Percentiles rank a stretch among this genome's conserved stretches.
These are phyloP conservation scores for Tenualosa thibaudeaui DNA, from an alignment of 2,797 vertebrate genomes.

Conservation along the genomic window DNA sequence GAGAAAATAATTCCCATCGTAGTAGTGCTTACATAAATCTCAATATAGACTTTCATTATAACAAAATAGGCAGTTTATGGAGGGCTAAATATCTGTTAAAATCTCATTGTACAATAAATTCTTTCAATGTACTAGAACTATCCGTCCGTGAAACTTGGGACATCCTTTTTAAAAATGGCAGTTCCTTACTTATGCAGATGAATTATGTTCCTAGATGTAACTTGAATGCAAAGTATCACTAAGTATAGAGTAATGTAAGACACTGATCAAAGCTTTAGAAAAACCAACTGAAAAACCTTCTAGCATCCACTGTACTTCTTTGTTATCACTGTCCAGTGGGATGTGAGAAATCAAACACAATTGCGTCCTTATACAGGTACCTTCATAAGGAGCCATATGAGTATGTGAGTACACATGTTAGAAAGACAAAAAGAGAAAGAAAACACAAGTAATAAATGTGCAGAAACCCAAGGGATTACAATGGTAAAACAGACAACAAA, in stretches of 20 bases:
- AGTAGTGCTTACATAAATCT: slow-evolving; percentile 92
- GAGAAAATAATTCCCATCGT: slow-evolving; percentile 92
- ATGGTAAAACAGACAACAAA: slow-evolving; percentile 40
- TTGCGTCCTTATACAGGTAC: slow-evolving; percentile 38
- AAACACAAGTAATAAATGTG: slow-evolving; percentile 37
- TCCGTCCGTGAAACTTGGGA: slow-evolving; percentile 66
- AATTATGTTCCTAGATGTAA: slow-evolving; percentile 64
- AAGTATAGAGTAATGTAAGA: slow-evolving; percentile 69
- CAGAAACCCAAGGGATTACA: slow-evolving; percentile 35
- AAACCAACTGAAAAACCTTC: slow-evolving; percentile 52
- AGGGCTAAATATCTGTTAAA: slow-evolving; percentile 94
- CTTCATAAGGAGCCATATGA: slow-evolving; percentile 41
- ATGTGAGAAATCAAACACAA: slow-evolving; percentile 46
- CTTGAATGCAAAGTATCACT: slow-evolving; percentile 57
- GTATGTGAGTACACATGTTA: slow-evolving; percentile 42
- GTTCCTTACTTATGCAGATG: slow-evolving; percentile 63
- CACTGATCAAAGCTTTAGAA: slow-evolving; percentile 68
- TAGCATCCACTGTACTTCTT: slow-evolving; percentile 48
- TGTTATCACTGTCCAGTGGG: slow-evolving; percentile 24
- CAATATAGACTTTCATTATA: slow-evolving; percentile 95
- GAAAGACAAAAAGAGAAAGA: slow-evolving; percentile 33
- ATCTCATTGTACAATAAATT: slow-evolving; percentile 79
- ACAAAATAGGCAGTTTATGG: slow-evolving; percentile 99
- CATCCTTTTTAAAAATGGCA: slow-evolving; percentile 65
- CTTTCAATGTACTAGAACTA: slow-evolving; percentile 69